Evolutionary conservation across 2,113 vertebrate species (phyloP).

Genomic region (Sander lucioperca): DNA sequence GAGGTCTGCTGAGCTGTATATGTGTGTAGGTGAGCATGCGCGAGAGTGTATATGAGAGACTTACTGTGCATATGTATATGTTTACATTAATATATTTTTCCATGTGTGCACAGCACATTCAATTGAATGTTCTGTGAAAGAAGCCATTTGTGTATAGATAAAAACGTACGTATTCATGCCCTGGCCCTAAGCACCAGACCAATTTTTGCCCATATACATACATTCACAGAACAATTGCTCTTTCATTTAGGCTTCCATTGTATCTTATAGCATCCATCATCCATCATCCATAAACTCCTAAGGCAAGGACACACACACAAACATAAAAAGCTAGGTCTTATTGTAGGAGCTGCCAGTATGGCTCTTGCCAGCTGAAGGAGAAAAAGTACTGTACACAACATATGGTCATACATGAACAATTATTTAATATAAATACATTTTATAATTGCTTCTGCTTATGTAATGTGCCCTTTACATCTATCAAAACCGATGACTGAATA

Average conservation of each 20-base stretch:
- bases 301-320: conserved; percentile 50
- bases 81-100: conserved; percentile 36
- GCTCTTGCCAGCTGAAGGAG: conserved; percentile 25
- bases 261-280: conserved; percentile 68
- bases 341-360: conserved; percentile 46
- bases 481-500: conserved; percentile 24
- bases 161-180: background rate
- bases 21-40: conserved; percentile 25
- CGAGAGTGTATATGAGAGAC: background rate
- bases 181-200: conserved; percentile 17
- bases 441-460: background rate
- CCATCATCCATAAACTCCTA: conserved; percentile 66
- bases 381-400: conserved; percentile 25
- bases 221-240: conserved; percentile 62
- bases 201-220: conserved; percentile 38
- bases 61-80: conserved; percentile 15
- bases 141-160: background rate
- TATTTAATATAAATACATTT: conserved; percentile 6
- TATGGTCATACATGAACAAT: conserved; percentile 9
- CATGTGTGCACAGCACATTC: conserved; percentile 1
- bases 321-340: conserved; percentile 42
- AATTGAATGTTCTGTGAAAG: conserved; percentile 13
- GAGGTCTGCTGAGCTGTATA: conserved; percentile 31
- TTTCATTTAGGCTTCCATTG: conserved; percentile 72
- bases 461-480: background rate